Conservation (phyloP, 30 jellyfish, hydroid and myxozoan genomes). For the Aurelia sp. region DNA sequence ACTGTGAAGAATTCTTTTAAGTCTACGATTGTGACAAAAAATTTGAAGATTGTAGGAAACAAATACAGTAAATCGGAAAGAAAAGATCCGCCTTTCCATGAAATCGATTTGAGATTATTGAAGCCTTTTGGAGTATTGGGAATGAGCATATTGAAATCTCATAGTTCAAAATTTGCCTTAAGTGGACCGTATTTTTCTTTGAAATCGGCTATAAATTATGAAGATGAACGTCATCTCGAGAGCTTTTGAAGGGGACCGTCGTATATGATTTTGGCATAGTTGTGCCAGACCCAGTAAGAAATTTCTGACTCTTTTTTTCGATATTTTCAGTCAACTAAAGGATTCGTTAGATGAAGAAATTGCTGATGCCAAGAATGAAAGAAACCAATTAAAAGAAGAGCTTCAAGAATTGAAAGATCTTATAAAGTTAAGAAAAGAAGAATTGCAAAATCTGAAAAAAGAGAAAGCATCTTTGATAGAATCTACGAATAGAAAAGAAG, state of each 20-base stretch:
- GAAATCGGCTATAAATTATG: background rate
- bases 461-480: slow-evolving; percentile 13
- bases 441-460: slow-evolving; percentile 7
- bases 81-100: too few species aligned
- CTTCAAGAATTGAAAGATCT: slow-evolving; percentile 53
- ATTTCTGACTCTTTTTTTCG: background rate
- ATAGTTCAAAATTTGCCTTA: background rate
- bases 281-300: too few species aligned
- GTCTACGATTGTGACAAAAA: too few species aligned
- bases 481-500: slow-evolving; percentile 4
- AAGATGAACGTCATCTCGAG: background rate
- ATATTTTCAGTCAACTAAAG: slow-evolving; percentile 24
- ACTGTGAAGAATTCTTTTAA: too few species aligned
- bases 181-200: background rate
- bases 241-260: too few species aligned
- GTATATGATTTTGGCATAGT: too few species aligned
- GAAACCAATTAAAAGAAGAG: slow-evolving; percentile 29
- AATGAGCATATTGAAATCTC: background rate
- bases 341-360: slow-evolving; percentile 1
- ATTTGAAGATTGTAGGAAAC: too few species aligned
- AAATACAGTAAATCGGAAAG: too few species aligned
- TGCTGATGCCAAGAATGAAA: slow-evolving; percentile 2
- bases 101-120: too few species aligned
- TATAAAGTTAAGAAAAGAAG: slow-evolving; percentile 32
- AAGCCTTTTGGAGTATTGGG: too few species aligned